These are phyloP conservation scores for Griposia aprilina DNA, from an alignment of 2,888 invertebrate species.

Conservation along the genomic window DNA sequence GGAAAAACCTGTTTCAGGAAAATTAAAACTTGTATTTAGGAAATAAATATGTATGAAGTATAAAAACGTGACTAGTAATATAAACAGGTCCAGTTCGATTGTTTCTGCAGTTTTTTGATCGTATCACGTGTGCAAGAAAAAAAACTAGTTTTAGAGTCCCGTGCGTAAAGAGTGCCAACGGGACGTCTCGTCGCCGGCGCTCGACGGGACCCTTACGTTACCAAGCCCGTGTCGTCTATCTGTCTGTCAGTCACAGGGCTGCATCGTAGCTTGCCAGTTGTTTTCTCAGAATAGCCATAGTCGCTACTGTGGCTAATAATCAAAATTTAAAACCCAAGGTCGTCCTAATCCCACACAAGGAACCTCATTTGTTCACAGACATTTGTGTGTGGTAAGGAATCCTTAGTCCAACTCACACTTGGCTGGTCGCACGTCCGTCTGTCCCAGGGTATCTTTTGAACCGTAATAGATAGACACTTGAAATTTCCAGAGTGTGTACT, in stretches of 20 bases:
- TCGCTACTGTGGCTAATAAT: too few species aligned
- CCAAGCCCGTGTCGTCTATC: too few species aligned
- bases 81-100: constrained; percentile 10
- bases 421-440: too few species aligned
- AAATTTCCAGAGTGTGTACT: too few species aligned
- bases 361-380: neutral
- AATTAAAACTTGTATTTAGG: neutral
- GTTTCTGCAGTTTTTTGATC: neutral
- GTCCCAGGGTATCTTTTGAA: too few species aligned
- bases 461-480: too few species aligned
- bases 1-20: neutral
- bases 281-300: neutral
- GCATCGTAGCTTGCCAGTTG: neutral
- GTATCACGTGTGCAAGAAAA: neutral
- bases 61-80: neutral
- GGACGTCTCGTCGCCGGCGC: too few species aligned
- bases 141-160: constrained; percentile 7
- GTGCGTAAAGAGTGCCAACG: neutral
- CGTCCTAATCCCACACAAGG: neutral
- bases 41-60: neutral
- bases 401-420: neutral
- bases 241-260: neutral
- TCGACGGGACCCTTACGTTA: neutral
- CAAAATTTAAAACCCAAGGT: neutral
- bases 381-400: neutral